These are phyloP conservation scores for Zaprionus vittiger DNA, from an alignment of 1,140 invertebrate genomes.

Conservation along the genomic window DNA sequence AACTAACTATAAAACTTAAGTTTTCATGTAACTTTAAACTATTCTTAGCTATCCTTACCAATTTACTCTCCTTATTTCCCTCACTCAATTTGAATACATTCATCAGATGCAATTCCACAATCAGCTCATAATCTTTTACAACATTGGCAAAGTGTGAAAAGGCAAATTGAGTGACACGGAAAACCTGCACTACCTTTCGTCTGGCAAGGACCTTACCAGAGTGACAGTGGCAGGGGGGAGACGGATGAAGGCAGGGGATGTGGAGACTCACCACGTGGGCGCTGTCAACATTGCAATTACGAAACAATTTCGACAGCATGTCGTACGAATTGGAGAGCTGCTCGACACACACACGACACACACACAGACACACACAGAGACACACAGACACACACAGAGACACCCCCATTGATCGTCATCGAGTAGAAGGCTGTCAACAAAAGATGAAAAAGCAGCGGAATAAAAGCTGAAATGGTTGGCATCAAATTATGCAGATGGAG, in stretches of 20 bases:
- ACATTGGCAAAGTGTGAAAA: slow-evolving; percentile 11
- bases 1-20: too few relatives aligned
- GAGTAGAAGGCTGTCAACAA: slow-evolving; percentile 60
- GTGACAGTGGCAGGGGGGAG: not conserved
- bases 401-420: slow-evolving; percentile 39
- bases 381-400: slow-evolving; percentile 14
- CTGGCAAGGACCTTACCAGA: slow-evolving; percentile 15
- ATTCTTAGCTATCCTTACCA: not conserved
- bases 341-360: slow-evolving; percentile 1
- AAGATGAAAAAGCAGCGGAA: slow-evolving; percentile 59
- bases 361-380: slow-evolving; percentile 8
- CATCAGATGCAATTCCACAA: not conserved
- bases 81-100: not conserved
- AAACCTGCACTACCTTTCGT: not conserved
- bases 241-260: not conserved
- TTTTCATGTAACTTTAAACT: too few relatives aligned
- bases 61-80: not conserved
- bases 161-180: slow-evolving; percentile 12
- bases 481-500: slow-evolving; percentile 77
- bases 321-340: slow-evolving; percentile 63
- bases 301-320: slow-evolving; percentile 82
- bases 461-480: slow-evolving; percentile 68
- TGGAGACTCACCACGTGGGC: slow-evolving; percentile 48
- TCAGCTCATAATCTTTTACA: slow-evolving; percentile 19
- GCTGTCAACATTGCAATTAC: slow-evolving; percentile 78